Conservation (phyloP, 64 coral and sea anemone genomes). For the Anthopleura sola region DNA sequence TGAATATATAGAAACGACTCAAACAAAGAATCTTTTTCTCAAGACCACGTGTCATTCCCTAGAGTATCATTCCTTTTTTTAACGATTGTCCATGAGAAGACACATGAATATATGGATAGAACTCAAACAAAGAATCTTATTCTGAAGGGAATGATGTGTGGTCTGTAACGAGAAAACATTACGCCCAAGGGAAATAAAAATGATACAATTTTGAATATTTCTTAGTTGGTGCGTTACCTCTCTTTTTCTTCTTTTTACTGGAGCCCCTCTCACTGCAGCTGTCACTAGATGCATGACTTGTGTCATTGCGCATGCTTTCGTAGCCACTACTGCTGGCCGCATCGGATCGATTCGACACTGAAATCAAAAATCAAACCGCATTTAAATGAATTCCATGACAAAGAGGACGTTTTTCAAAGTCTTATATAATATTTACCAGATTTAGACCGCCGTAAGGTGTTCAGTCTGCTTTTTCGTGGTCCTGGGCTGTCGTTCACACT, state of each 20-base stretch:
- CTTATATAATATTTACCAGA: constrained; percentile 45
- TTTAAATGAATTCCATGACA: not conserved
- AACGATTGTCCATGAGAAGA: too few species aligned
- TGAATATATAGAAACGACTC: too few species aligned
- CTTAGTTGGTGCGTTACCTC: not conserved
- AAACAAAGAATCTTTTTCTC: too few species aligned
- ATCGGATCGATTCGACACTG: constrained; percentile 79
- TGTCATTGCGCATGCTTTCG: constrained; percentile 93
- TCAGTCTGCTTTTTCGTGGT: constrained; percentile 46
- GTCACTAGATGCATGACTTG: constrained; percentile 77
- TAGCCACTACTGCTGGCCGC: constrained; percentile 92
- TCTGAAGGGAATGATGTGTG: too few species aligned
- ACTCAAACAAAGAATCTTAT: too few species aligned
- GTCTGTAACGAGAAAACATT: too few species aligned
- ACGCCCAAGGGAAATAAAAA: too few species aligned
- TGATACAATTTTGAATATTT: not conserved
- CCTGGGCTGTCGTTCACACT: constrained; percentile 69
- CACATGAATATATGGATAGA: too few species aligned
- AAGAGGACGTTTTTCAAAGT: not conserved
- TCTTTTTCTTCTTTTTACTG: constrained; percentile 62
- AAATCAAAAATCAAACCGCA: not conserved
- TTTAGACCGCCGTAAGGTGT: constrained; percentile 63
- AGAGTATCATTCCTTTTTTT: too few species aligned
- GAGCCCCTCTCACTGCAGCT: constrained; percentile 85
- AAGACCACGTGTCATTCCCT: too few species aligned